Base-by-base conservation (phyloP, 1,140 invertebrate genomes). In the Aphelenchoides fujianensis region DNA sequence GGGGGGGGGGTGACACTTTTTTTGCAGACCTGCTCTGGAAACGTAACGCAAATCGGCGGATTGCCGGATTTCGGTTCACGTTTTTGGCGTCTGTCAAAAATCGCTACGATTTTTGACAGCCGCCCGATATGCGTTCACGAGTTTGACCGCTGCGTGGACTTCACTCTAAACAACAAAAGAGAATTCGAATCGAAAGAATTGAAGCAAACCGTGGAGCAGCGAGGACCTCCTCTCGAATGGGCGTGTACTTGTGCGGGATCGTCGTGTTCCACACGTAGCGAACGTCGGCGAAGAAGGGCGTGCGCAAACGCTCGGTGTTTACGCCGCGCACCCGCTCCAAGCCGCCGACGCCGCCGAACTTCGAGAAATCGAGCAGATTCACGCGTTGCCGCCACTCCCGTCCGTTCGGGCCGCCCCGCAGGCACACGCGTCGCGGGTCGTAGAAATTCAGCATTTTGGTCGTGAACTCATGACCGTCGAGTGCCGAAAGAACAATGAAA, bases 171-270 rank as follows among this genome's bases (percentile, higher is more conserved):
- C 5, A 5, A n/a, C n/a, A n/a, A n/a, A n/a, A n/a, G n/a, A n/a
- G n/a, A n/a, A n/a, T n/a, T n/a, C n/a, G n/a, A n/a, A n/a, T n/a
- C n/a, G n/a, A n/a, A n/a, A n/a, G n/a, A n/a, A n/a, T n/a, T n/a
- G n/a, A n/a, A n/a, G n/a, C n/a, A n/a, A n/a, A n/a, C 63, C 48
- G 0, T 23, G 23, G 7, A 19, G 55, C 16, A n/a, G 23, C 66
- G 48, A 68, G 19, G 48, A 68, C 66, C 66, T 68, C 19, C 9
- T 61, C 12, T 7, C n/a, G 53, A 68, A 68, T 31, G 30, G 66
- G 66, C 35, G 66, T 41, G 34, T 68, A 68, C 23, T 0, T 63
- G 48, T 67, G 34, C n/a, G 48, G 30, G 35, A 66, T 66, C 34
- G 63, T 27, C n/a, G 31, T 34, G 23, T 1, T 31, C 12, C 32